Base-by-base conservation (phyloP, 2,888 invertebrate genomes). In the Aricia artaxerxes region DNA sequence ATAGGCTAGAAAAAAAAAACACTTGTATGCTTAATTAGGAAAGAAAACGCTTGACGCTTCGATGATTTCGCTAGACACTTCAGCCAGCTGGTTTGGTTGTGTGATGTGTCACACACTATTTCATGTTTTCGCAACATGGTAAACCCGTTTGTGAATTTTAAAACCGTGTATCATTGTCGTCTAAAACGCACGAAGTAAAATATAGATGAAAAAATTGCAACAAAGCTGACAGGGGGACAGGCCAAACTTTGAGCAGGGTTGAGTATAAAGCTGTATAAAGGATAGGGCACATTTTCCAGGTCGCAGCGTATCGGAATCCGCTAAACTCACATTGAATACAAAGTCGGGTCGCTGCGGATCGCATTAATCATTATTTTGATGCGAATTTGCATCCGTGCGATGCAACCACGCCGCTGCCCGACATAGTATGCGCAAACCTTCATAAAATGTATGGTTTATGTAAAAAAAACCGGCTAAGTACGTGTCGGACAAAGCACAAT, bases 141-240 rank as follows among this genome's bases (percentile, higher is more conserved):
- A 69, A 69, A 0, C 35, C n/a, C 44, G 40, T 44, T 44, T 73
- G 73, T 73, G 73, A 44, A 73, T 73, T 73, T 73, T 73, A 73
- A 73, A 73, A 44, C 73, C 73, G 73, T 73, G 24, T 73, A 11
- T 44, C 73, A 73, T 73, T 40, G 73, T 73, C 24, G 44, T 40
- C 73, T 44, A 73, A 73, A 73, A 73, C 16, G 40, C 31, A n/a
- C 44, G 4, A 73, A 44, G 40, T 73, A 73, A 73, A 73, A 44
- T 73, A 73, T 73, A 44, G 44, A 69, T 38, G 16, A 69, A 69
- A 69, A 69, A 69, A 38, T 69, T 9, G 0, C 57, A 57, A 9
- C 35, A 38, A 38, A 38, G 35, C 16, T 69, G 35, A 35, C 69
- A 13, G 35, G 4, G 35, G 69, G 5, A 35, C 1, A 35, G 69